Evolutionary conservation across 2,797 vertebrate species (phyloP).

Genomic region (Columba guinea): DNA sequence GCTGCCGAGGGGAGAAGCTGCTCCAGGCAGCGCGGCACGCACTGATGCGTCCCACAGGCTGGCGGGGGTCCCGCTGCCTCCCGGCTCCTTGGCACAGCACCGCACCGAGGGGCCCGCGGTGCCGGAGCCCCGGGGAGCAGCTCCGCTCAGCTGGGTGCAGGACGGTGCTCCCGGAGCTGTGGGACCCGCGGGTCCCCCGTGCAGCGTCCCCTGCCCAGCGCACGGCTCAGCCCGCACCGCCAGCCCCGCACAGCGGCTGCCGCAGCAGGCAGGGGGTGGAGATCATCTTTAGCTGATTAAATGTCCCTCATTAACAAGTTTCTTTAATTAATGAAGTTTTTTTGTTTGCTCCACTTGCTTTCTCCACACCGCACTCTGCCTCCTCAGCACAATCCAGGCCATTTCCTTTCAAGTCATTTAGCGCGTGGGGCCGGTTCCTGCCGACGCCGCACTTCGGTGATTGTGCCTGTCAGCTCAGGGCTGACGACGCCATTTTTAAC

Average conservation of each 20-base stretch:
- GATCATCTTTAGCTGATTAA: conserved; percentile 79
- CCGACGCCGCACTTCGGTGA: conserved; percentile 77
- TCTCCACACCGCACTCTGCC: conserved; percentile 73
- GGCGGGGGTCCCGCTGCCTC: neutral
- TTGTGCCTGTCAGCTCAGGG: conserved; percentile 65
- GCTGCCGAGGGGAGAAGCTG: neutral
- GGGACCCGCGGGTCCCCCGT: neutral
- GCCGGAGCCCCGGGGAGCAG: neutral
- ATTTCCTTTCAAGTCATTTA: conserved; percentile 73
- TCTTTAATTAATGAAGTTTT: conserved; percentile 83
- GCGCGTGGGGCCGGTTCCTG: conserved; percentile 69
- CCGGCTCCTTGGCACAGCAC: neutral
- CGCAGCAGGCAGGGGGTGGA: conserved; percentile 35
- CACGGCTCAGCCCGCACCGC: fast-evolving
- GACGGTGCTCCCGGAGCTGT: fast-evolving
- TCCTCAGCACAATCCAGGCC: conserved; percentile 80
- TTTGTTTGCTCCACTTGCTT: conserved; percentile 78
- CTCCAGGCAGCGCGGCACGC: fast-evolving
- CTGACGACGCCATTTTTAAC: conserved; percentile 69
- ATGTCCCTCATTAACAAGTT: conserved; percentile 82
- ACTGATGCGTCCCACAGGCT: neutral
- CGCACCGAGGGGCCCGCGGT: fast-evolving
- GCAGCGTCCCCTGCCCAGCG: neutral
- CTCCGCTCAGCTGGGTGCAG: neutral
- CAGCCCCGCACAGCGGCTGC: neutral